Evolutionary conservation across 2,888 invertebrate genomes (phyloP).

Genomic region (Caenorhabditis afra): DNA sequence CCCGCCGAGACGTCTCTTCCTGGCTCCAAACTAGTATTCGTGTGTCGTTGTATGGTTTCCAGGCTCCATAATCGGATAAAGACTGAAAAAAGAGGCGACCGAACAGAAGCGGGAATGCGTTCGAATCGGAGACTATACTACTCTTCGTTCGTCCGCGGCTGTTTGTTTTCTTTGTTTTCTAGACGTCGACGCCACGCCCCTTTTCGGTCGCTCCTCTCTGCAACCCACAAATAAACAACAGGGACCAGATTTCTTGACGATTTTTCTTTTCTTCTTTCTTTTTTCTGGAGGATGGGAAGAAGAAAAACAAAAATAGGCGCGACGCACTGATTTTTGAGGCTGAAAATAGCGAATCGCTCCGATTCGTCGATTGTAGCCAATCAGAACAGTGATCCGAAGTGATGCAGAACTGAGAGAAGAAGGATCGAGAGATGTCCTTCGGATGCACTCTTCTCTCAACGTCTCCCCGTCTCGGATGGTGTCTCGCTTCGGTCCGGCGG

Average conservation of each 20-base stretch:
- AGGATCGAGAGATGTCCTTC: slow-evolving; percentile 25
- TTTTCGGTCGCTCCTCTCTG: slow-evolving; percentile 5
- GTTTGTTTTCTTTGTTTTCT: slow-evolving; percentile 3
- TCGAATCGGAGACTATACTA: no score
- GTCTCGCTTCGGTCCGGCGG: neutral
- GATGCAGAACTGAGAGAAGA: no score
- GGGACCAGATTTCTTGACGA: neutral
- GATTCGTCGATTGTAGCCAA: no score
- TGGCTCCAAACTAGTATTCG: no score
- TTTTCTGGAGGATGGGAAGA: slow-evolving; percentile 5
- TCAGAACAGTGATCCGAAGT: no score
- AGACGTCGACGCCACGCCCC: neutral
- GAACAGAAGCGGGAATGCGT: no score
- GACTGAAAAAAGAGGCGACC: no score
- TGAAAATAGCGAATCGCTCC: no score
- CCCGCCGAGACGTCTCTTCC: no score
- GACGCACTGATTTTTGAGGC: neutral
- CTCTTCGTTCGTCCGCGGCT: neutral
- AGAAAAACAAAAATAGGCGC: slow-evolving; percentile 1
- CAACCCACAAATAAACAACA: slow-evolving; percentile 22
- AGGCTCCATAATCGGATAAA: no score
- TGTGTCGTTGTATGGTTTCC: no score
- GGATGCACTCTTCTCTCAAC: slow-evolving; percentile 26
- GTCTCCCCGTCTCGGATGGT: slow-evolving; percentile 1
- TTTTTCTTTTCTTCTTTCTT: no score